A percentile compares a stretch with the other conserved stretches of the same genome.
phyloP scores from a whole-genome alignment of 2,797 vertebrate genomes.

The Glossophaga mutica region DNA sequence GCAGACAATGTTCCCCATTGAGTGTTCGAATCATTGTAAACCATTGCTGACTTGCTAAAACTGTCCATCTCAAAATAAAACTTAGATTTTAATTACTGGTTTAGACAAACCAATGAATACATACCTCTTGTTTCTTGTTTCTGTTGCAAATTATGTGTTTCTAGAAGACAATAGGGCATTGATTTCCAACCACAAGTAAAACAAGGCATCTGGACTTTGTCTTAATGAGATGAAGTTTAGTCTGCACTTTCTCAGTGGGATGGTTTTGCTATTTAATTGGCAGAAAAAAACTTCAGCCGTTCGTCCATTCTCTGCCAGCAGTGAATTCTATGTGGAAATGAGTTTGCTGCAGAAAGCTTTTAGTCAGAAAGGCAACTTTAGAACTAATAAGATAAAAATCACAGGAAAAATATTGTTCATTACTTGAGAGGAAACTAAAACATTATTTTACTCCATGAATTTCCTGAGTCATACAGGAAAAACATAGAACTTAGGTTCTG shows the following conservation, averaged over 20 bases:
- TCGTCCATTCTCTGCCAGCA: conserved; percentile 73
- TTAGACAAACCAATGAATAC: conserved; percentile 54
- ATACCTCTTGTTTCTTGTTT: conserved; percentile 54
- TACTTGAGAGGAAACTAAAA: conserved; percentile 49
- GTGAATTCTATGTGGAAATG: conserved; percentile 57
- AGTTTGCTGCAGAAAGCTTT: conserved; percentile 66
- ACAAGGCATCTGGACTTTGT: conserved; percentile 75
- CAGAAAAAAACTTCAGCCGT: conserved; percentile 67
- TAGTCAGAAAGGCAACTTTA: conserved; percentile 63
- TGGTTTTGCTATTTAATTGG: conserved; percentile 72
- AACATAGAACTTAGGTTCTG: background rate
- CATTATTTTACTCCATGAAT: conserved; percentile 37
- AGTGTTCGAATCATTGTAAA: background rate
- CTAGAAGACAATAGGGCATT: conserved; percentile 59
- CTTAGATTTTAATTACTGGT: conserved; percentile 44
- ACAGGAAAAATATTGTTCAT: conserved; percentile 23
- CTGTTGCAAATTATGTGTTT: conserved; percentile 58
- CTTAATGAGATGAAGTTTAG: conserved; percentile 79
- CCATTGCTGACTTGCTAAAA: conserved; percentile 40
- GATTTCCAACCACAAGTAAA: conserved; percentile 73
- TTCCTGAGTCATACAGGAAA: conserved; percentile 27
- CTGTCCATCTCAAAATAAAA: conserved; percentile 3
- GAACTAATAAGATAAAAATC: conserved; percentile 74
- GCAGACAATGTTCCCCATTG: background rate
- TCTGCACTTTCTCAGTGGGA: conserved; percentile 72